Evolutionary conservation across 2,888 invertebrate species (phyloP).

Genomic region (Spialia ferax): DNA sequence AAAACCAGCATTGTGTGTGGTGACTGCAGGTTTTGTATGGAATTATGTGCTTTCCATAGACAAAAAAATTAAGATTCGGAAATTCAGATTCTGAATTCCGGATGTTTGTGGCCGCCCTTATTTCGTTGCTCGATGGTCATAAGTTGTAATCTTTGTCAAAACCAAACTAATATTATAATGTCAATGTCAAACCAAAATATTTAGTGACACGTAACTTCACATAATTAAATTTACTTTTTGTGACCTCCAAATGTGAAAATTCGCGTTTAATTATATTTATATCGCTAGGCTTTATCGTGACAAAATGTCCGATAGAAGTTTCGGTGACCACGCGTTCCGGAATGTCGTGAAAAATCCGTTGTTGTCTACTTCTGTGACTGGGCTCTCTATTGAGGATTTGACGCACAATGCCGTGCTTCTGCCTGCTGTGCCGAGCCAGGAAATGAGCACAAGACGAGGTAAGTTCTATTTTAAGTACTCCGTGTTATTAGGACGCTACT

Average conservation of each 20-base stretch:
- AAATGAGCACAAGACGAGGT: conserved; percentile 73
- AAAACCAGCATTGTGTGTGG: too few species aligned
- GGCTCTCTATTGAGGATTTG: conserved; percentile 91
- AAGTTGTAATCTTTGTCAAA: conserved; percentile 1
- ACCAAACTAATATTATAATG: not conserved
- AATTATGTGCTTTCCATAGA: too few species aligned
- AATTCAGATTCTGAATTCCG: too few species aligned
- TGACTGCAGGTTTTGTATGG: too few species aligned
- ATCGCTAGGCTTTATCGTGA: conserved; percentile 59
- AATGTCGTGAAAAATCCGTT: conserved; percentile 88
- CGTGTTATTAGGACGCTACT: conserved; percentile 54
- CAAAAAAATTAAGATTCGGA: too few species aligned
- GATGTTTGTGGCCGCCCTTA: too few species aligned
- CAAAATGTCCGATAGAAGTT: conserved; percentile 81
- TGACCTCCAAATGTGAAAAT: conserved; percentile 84
- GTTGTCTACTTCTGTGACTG: conserved; percentile 90
- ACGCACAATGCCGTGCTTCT: conserved; percentile 90
- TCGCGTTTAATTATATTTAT: conserved; percentile 70
- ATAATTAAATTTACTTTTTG: conserved; percentile 81
- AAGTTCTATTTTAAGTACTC: conserved; percentile 69
- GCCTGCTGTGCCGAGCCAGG: conserved; percentile 85
- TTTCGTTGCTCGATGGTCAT: too few species aligned
- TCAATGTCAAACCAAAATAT: conserved; percentile 68
- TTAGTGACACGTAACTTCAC: conserved; percentile 84
- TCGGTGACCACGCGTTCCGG: conserved; percentile 74